Evolutionary conservation across 2,113 vertebrate species (phyloP).

Genomic region (Eulemur rufifrons): DNA sequence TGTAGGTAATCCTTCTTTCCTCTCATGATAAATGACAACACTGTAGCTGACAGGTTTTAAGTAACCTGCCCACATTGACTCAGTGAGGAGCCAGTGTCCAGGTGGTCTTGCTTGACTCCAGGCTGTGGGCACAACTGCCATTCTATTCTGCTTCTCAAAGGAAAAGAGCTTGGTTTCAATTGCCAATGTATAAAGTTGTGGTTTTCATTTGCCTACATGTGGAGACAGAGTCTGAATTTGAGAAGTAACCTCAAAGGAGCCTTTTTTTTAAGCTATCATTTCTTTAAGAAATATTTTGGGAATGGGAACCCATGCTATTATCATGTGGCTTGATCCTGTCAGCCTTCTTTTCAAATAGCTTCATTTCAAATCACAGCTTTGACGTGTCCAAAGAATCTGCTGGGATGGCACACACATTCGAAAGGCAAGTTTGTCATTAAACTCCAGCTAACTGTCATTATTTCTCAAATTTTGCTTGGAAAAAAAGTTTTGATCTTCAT

Average conservation of each 20-base stretch:
- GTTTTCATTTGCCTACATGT: not conserved
- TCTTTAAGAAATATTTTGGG: not conserved
- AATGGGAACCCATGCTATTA: not conserved
- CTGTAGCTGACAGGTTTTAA: accelerated
- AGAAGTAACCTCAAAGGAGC: not conserved
- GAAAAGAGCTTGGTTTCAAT: not conserved
- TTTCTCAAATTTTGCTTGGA: conserved; percentile 9
- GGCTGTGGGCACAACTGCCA: accelerated
- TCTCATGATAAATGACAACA: not conserved
- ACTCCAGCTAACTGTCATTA: conserved; percentile 21
- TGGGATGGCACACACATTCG: not conserved
- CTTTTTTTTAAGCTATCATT: not conserved
- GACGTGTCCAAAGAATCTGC: not conserved
- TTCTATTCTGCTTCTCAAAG: not conserved
- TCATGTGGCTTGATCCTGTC: not conserved
- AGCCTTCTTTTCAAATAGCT: not conserved
- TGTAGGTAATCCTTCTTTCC: accelerated
- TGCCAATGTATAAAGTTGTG: accelerated
- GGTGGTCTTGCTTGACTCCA: not conserved
- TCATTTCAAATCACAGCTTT: not conserved
- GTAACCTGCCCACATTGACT: too few species aligned
- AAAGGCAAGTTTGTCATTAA: conserved; percentile 42
- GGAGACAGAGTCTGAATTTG: not conserved
- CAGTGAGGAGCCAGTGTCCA: accelerated
- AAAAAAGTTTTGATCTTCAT: conserved; percentile 10